Base-by-base conservation (phyloP, 2,113 vertebrate species). In the Barbus barbus region DNA sequence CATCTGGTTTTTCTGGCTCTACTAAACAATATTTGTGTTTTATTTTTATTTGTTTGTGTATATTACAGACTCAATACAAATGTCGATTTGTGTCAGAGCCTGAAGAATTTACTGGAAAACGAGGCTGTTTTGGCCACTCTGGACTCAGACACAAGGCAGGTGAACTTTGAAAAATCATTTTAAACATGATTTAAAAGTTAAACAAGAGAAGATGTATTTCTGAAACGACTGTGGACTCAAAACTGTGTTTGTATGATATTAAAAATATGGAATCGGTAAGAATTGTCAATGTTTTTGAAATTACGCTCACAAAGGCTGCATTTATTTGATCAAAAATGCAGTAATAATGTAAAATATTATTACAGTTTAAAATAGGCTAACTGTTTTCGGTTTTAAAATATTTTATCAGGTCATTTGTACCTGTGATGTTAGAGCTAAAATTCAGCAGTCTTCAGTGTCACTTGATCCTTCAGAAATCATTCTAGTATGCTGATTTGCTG, bases 11-110 rank as follows among this genome's bases (percentile, higher is more conserved):
- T 20, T 58, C 36, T 44, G 77, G 58, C 22, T 12, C 36, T 9
- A 65, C 22, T 44, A 16, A 60, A 31, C 4, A 4, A 20, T 61
- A 51, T 33, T 48, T 61, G 71, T 72, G 5, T 12, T 33, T 20
- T 18, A 22, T 85, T 85, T 67, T 26, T 31, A 38, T 73, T 9
- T n/a, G n/a, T 60, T 36, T 61, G 41, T 91, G 0, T 91, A 16
- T 5, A 82, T 88, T 90, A 85, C 92, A 99, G 97, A 85, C 92
- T 99, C 88, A 99, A 99, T 92, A 99, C 98, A 46, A 96, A 99
- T 90, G 94, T 97, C 77, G 96, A 98, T 16, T 90, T 99, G 8
- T 97, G 96, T 89, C 94, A 95, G 76, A 97, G 96, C 90, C 91
- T 99, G 71, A 95, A 95, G 86, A 91, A 89, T 83, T 85, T 99